These are phyloP conservation scores for Ostrea denselamellosa DNA, from an alignment of 1,140 invertebrate species.

Conservation along the genomic window DNA sequence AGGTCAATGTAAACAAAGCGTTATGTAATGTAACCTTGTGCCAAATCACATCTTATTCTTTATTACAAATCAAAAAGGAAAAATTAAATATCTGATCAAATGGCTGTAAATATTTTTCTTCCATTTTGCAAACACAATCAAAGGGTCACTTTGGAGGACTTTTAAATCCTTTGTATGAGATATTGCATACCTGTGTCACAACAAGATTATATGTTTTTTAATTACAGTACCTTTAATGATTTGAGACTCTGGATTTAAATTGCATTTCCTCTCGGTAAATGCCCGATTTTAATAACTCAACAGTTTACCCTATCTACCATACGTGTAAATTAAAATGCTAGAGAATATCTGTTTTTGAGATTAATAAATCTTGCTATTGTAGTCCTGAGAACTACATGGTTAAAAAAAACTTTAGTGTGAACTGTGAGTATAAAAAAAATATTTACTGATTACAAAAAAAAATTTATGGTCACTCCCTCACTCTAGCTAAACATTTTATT, in stretches of 20 bases:
- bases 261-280: neutral
- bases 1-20: neutral
- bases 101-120: neutral
- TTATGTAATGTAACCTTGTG: neutral
- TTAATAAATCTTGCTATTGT: too few relatives aligned
- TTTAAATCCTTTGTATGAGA: neutral
- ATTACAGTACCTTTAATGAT: neutral
- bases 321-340: too few relatives aligned
- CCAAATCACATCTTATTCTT: neutral
- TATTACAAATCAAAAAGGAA: neutral
- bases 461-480: too few relatives aligned
- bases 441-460: too few relatives aligned
- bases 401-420: too few relatives aligned
- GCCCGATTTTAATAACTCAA: neutral
- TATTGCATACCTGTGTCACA: neutral
- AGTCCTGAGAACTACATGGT: too few relatives aligned
- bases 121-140: neutral
- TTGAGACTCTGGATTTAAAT: neutral
- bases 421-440: too few relatives aligned
- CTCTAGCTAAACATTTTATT: too few relatives aligned
- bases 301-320: neutral
- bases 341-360: too few relatives aligned
- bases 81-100: slow-evolving; percentile 17
- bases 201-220: neutral
- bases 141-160: neutral